Evolutionary conservation across 2,888 invertebrate species (phyloP).

Genomic region (Netelia virgata): DNA sequence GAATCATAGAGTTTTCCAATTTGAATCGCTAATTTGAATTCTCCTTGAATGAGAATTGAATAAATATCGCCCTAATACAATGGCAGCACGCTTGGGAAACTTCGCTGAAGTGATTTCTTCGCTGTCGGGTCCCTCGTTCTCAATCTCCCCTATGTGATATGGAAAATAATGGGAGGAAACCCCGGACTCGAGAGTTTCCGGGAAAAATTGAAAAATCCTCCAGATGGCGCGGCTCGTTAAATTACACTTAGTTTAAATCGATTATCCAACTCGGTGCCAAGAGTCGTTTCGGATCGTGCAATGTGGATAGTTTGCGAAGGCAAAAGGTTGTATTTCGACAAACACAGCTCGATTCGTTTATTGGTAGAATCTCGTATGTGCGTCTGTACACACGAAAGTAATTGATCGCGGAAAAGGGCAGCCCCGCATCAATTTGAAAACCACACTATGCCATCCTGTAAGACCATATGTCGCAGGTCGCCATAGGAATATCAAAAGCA

Average conservation of each 20-base stretch:
- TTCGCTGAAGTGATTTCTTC: no score
- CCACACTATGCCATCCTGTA: constrained; percentile 42
- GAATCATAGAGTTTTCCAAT: no score
- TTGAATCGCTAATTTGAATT: no score
- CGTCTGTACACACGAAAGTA: constrained; percentile 26
- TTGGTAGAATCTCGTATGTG: constrained; percentile 11
- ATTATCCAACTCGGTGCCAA: constrained; percentile 23
- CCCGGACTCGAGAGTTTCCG: no score
- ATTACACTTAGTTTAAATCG: constrained; percentile 9
- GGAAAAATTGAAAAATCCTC: not conserved
- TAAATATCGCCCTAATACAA: no score
- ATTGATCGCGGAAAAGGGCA: constrained; percentile 57
- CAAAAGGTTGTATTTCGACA: constrained; percentile 18
- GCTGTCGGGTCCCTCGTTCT: no score
- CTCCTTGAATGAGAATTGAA: no score
- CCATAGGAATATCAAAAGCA: constrained; percentile 4
- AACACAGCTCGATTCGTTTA: constrained; percentile 49
- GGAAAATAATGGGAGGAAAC: no score
- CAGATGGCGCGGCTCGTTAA: constrained; percentile 39
- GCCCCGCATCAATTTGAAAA: constrained; percentile 54
- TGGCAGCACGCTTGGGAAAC: no score
- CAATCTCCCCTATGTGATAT: no score
- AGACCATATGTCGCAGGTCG: constrained; percentile 63
- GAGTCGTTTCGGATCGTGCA: not conserved
- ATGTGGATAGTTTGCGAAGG: constrained; percentile 20